Base-by-base conservation (phyloP, 2,797 vertebrate species). In the Gephyroberyx darwinii region DNA sequence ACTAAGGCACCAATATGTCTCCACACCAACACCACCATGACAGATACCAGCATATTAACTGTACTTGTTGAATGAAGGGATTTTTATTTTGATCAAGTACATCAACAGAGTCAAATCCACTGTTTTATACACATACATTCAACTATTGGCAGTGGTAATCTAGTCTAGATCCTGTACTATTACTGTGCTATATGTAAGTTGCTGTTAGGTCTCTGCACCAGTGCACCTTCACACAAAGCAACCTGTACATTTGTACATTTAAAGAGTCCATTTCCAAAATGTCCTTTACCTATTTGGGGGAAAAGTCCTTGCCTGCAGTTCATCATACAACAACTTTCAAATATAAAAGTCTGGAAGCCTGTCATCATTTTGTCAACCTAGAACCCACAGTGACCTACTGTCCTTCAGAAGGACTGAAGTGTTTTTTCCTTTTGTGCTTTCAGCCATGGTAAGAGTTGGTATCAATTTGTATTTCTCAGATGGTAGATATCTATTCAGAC, bases 191-290 rank as follows among this genome's bases (percentile, higher is more conserved):
- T 30, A 16, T 51, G 77, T 77, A 61, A 9, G 56, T 50, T 65
- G 55, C 43, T 74, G 82, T 41, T 66, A 61, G 41, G 22, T 77
- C 70, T 65, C 41, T 39, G 71, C 57, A 65, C 69, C 50, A 30
- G 51, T 62, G 75, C 77, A 61, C 71, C 68, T 37, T 65, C 8
- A 1, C 73, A 85, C 84, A 71, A 83, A 86, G 73, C 22, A 41
- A 26, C 26, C 62, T 53, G 20, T 35, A 66, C 63, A 69, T 67
- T 37, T 48, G 41, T 26, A 26, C 26, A 2, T 2, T 26, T 26
- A 26, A 26, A 8, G 71, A 68, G 65, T 81, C 62, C 39, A 59
- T 83, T 83, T 75, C 69, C 39, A 69, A 82, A 84, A 74, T 63
- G 56, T 58, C 66, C 65, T 39, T 35, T 13, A 41, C 13, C 70